A percentile compares a stretch with the other conserved stretches of the same genome.
phyloP scores from a whole-genome alignment of 2,888 invertebrate genomes.

The Dasypogon diadema region DNA sequence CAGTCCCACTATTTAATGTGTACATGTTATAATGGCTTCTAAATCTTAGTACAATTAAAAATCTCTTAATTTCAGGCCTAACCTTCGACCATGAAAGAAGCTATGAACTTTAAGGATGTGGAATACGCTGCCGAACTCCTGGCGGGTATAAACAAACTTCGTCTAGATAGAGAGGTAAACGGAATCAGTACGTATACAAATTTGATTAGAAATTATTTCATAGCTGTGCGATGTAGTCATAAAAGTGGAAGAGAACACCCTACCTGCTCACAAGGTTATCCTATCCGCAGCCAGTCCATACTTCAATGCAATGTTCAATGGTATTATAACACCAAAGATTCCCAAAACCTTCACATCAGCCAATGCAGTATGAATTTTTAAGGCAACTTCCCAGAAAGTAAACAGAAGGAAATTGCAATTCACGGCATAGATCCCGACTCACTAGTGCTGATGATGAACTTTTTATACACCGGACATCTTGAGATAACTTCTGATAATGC shows the following conservation, averaged over 20 bases:
- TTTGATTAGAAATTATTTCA: neutral
- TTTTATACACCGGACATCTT: conserved; percentile 55
- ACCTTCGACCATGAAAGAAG: too few species aligned
- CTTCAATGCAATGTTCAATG: conserved; percentile 54
- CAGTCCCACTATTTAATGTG: too few species aligned
- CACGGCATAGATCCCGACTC: conserved; percentile 47
- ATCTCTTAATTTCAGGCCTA: too few species aligned
- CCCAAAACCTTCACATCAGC: neutral
- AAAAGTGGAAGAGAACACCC: conserved; percentile 26
- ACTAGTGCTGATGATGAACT: conserved; percentile 45
- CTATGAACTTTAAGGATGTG: conserved; percentile 29
- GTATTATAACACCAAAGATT: conserved; percentile 12
- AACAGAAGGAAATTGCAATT: conserved; percentile 43
- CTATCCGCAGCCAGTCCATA: conserved; percentile 52
- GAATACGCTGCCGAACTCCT: conserved; percentile 16
- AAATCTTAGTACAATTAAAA: too few species aligned
- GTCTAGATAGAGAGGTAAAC: conserved; percentile 20
- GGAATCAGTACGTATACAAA: neutral
- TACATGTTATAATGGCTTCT: too few species aligned
- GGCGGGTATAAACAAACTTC: conserved; percentile 33
- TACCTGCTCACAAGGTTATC: conserved; percentile 53
- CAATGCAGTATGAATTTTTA: neutral
- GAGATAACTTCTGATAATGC: conserved; percentile 53
- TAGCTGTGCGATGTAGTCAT: conserved; percentile 54
- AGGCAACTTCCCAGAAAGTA: conserved; percentile 54